Evolutionary conservation across 2,113 vertebrate genomes (phyloP).

Genomic region (Cettia cetti): DNA sequence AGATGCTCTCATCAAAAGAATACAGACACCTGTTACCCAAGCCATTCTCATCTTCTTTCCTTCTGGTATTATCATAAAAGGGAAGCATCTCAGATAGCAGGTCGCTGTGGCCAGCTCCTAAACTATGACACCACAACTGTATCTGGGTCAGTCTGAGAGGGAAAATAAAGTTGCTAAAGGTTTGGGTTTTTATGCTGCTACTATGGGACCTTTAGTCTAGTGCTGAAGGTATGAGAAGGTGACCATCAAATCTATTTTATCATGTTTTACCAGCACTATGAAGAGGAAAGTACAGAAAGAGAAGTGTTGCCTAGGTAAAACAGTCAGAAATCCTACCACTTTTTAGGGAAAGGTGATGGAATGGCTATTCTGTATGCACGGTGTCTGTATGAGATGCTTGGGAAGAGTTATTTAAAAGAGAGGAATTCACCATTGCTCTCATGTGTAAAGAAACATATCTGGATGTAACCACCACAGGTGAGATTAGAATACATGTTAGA

Average conservation of each 20-base stretch:
- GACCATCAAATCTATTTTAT: neutral
- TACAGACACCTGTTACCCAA: neutral
- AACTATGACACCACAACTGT: neutral
- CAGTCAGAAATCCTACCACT: accelerated
- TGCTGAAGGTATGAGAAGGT: neutral
- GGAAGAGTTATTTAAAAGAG: neutral
- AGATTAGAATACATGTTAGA: neutral
- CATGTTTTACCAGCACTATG: neutral
- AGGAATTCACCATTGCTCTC: neutral
- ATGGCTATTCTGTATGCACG: neutral
- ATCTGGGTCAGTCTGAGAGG: neutral
- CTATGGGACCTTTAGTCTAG: neutral
- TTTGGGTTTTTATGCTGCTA: neutral
- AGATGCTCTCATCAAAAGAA: neutral
- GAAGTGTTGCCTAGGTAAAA: neutral
- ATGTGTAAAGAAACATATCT: neutral
- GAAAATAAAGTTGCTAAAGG: neutral
- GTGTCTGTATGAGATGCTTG: accelerated
- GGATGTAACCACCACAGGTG: neutral
- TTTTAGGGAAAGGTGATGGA: neutral
- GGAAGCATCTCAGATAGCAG: neutral
- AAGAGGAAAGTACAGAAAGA: neutral
- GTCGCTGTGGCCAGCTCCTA: neutral
- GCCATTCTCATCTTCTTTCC: neutral
- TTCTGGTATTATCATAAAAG: neutral